Conservation (phyloP, 2,113 vertebrate genomes). For the Lophura nycthemera region DNA sequence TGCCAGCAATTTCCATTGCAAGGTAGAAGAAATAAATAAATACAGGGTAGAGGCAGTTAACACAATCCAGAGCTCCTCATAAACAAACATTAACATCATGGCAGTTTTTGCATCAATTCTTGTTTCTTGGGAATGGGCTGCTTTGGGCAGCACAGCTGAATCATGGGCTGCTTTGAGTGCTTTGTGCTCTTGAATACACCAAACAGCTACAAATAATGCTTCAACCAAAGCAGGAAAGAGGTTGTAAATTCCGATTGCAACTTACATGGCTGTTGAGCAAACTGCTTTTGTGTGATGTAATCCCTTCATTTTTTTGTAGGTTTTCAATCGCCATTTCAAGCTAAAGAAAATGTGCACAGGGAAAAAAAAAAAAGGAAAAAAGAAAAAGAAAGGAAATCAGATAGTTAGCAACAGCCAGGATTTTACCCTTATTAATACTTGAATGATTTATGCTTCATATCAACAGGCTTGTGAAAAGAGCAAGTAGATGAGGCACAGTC, state of each 20-base stretch:
- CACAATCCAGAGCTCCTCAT: slow-evolving; percentile 8
- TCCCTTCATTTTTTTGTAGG: slow-evolving; percentile 99
- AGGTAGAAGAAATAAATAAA: slow-evolving; percentile 38
- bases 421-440: slow-evolving; percentile 66
- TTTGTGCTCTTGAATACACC: not conserved
- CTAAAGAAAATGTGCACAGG: slow-evolving; percentile 88
- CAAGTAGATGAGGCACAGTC: slow-evolving; percentile 35
- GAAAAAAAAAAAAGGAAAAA: slow-evolving; percentile 60
- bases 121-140: not conserved
- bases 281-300: slow-evolving; percentile 98
- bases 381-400: slow-evolving; percentile 88
- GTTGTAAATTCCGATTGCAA: slow-evolving; percentile 71
- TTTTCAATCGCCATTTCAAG: slow-evolving; percentile 99
- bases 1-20: slow-evolving; percentile 31
- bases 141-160: slow-evolving; percentile 4
- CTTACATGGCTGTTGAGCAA: slow-evolving; percentile 99
- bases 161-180: not conserved
- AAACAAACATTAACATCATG: not conserved
- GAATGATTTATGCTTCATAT: slow-evolving; percentile 52
- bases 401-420: slow-evolving; percentile 90
- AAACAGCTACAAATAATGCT: not conserved
- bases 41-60: not conserved
- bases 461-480: slow-evolving; percentile 26
- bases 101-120: not conserved
- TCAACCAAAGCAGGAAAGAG: slow-evolving; percentile 23